phyloP scores from a whole-genome alignment of 2,888 invertebrate genomes.

The Seira ritae region DNA sequence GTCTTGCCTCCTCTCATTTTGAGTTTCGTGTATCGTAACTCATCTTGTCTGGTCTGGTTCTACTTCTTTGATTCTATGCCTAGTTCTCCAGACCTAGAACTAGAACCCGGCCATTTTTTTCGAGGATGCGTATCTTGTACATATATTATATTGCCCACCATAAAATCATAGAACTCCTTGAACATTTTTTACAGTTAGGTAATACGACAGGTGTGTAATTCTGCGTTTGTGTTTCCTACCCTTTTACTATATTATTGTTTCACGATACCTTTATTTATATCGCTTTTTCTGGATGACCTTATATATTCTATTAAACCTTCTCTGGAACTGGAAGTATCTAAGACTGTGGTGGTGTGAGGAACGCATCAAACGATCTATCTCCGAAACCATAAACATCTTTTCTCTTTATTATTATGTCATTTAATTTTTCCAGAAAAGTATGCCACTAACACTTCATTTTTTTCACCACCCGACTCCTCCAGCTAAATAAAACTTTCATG shows the following conservation, averaged over 20 bases:
- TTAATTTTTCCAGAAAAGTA: neutral
- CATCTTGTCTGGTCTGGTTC: slow-evolving; percentile 32
- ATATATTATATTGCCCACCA: neutral
- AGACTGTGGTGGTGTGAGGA: neutral
- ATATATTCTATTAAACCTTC: neutral
- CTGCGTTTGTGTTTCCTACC: no score
- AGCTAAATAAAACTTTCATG: neutral
- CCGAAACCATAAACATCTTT: neutral
- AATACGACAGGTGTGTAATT: neutral
- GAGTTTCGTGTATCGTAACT: slow-evolving; percentile 31
- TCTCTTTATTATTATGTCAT: neutral
- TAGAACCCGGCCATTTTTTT: neutral
- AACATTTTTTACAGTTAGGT: neutral
- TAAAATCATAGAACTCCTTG: neutral
- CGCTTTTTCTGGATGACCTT: no score
- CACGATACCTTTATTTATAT: no score
- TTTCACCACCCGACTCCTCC: neutral
- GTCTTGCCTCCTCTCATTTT: slow-evolving; percentile 14
- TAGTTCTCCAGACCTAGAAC: neutral
- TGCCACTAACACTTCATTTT: neutral
- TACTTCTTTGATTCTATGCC: neutral
- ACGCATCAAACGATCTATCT: neutral
- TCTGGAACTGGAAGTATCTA: neutral
- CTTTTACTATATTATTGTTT: no score
- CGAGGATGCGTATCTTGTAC: neutral